phyloP scores from a whole-genome alignment of 2,113 vertebrate genomes.

The Hyla sarda region DNA sequence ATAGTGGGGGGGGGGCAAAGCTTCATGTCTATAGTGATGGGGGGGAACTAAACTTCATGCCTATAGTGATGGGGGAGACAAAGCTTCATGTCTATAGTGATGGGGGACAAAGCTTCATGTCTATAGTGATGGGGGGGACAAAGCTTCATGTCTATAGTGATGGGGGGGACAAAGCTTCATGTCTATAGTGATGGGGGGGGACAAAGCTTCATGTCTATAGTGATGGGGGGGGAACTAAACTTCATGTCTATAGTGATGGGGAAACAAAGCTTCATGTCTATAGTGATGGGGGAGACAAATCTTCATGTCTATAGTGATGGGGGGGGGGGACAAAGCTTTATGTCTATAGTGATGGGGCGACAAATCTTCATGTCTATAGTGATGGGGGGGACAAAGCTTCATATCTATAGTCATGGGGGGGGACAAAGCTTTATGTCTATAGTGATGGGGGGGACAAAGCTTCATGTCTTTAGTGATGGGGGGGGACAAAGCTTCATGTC shows the following conservation, averaged over 20 bases:
- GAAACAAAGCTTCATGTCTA: slow-evolving; percentile 16
- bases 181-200: not conserved
- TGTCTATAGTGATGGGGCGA: slow-evolving; percentile 30
- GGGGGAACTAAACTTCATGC: too few species aligned
- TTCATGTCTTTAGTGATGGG: slow-evolving; percentile 31
- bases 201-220: slow-evolving; percentile 22
- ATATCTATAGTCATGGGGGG: slow-evolving; percentile 24
- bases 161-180: too few species aligned
- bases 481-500: too few species aligned
- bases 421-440: too few species aligned
- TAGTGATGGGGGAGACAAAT: not conserved
- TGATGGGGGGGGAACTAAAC: too few species aligned
- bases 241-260: too few species aligned
- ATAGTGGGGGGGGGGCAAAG: not conserved
- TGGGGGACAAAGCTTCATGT: too few species aligned
- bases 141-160: slow-evolving; percentile 24
- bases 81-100: slow-evolving; percentile 24
- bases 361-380: too few species aligned
- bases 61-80: not conserved
- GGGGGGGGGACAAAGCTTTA: not conserved
- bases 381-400: not conserved
- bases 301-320: slow-evolving; percentile 20
- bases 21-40: slow-evolving; percentile 28
- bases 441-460: not conserved
- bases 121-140: not conserved